A percentile compares a stretch with the other conserved stretches of the same genome.
Evolutionary conservation across 2,797 vertebrate genomes (phyloP).

Genomic region (Enteromius afrohamiltoni): DNA sequence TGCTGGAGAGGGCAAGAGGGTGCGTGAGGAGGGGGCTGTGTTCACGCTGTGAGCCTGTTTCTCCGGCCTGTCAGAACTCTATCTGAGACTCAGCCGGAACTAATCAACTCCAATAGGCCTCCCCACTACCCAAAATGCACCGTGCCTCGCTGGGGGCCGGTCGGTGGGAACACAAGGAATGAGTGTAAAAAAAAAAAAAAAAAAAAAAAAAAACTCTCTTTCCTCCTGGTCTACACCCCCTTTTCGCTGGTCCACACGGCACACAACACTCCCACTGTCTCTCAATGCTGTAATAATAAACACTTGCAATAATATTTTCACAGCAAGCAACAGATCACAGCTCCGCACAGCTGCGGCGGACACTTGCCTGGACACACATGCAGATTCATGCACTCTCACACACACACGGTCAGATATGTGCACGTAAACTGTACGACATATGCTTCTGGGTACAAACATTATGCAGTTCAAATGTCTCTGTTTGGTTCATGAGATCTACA

Average conservation of each 20-base stretch:
- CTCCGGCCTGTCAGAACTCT: conserved; percentile 96
- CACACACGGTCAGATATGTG: conserved; percentile 41
- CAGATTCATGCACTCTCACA: conserved; percentile 57
- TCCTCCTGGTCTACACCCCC: conserved; percentile 56
- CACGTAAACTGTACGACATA: conserved; percentile 48
- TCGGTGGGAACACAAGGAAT: conserved; percentile 74
- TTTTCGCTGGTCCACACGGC: conserved; percentile 66
- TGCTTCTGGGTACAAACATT: conserved; percentile 31
- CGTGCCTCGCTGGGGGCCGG: conserved; percentile 74
- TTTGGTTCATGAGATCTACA: conserved; percentile 2
- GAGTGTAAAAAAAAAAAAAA: conserved; percentile 40
- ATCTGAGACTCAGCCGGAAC: conserved; percentile 98
- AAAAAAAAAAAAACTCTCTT: conserved; percentile 2
- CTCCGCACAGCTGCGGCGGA: conserved; percentile 72
- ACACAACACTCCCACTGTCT: conserved; percentile 83
- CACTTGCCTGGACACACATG: conserved; percentile 61
- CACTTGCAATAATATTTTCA: conserved; percentile 88
- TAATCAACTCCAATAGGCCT: conserved; percentile 98
- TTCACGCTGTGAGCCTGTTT: conserved; percentile 85
- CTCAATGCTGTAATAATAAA: conserved; percentile 85
- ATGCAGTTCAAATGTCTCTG: not conserved
- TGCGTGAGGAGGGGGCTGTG: conserved; percentile 55
- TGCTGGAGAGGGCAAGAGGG: conserved; percentile 67
- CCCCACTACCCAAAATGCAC: conserved; percentile 87
- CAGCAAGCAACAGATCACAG: conserved; percentile 82